phyloP scores from a whole-genome alignment of 1,140 invertebrate species.

The Drosophila punjabiensis region DNA sequence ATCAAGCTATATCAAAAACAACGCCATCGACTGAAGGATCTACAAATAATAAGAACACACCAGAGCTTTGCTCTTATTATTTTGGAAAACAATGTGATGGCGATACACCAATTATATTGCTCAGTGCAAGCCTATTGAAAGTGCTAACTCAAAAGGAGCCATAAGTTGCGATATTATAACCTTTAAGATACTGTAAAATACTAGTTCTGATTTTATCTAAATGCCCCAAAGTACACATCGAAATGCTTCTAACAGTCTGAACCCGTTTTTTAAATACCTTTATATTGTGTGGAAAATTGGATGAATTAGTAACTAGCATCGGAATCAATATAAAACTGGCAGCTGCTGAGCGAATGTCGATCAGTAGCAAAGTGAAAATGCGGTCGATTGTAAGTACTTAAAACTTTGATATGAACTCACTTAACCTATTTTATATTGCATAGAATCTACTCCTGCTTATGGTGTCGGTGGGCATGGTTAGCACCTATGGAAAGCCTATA shows the following conservation, averaged over 20 bases:
- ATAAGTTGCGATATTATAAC: neutral
- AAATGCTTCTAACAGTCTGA: neutral
- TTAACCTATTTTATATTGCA: neutral
- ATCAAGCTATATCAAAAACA: neutral
- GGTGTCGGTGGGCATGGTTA: neutral
- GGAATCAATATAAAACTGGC: conserved; percentile 17
- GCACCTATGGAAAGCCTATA: neutral
- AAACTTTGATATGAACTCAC: neutral
- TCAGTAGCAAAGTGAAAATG: conserved; percentile 6
- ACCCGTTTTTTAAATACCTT: conserved; percentile 5
- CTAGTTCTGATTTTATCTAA: neutral
- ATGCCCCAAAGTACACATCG: conserved; percentile 4
- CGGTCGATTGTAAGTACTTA: neutral
- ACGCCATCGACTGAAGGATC: neutral
- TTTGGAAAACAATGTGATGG: neutral
- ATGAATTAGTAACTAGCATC: conserved; percentile 12
- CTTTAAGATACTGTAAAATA: conserved; percentile 4
- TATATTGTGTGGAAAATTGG: neutral
- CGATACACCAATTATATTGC: neutral
- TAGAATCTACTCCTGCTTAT: neutral
- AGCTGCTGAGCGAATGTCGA: neutral
- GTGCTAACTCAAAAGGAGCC: neutral
- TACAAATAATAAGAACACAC: neutral
- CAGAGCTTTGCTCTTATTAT: too few species aligned
- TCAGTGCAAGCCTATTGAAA: conserved; percentile 12